These are phyloP conservation scores for Synchiropus splendidus DNA, from an alignment of 2,113 vertebrate genomes.

Conservation along the genomic window DNA sequence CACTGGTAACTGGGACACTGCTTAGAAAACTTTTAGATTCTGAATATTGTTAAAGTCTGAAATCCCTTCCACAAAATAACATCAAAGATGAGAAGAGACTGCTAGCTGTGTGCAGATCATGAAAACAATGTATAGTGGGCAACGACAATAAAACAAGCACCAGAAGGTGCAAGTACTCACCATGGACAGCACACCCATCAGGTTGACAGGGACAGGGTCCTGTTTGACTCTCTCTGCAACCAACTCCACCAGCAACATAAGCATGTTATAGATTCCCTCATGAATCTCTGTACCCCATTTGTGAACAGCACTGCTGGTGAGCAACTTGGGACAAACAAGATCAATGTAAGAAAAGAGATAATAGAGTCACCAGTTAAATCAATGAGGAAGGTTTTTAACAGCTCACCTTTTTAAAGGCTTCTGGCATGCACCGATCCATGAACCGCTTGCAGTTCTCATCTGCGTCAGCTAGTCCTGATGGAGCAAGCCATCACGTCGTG, in stretches of 20 bases:
- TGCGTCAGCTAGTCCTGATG: constrained; percentile 87
- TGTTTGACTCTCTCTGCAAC: constrained; percentile 93
- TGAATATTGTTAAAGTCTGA: too few relatives aligned
- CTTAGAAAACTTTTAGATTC: too few relatives aligned
- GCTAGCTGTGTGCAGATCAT: too few relatives aligned
- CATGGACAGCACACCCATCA: constrained; percentile 91
- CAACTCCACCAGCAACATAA: constrained; percentile 93
- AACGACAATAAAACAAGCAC: neutral
- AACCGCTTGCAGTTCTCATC: constrained; percentile 98
- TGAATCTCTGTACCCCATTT: constrained; percentile 99
- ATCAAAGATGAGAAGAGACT: too few relatives aligned
- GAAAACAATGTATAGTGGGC: too few relatives aligned
- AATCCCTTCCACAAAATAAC: too few relatives aligned
- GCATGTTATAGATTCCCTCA: constrained; percentile 98
- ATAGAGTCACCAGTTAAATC: neutral
- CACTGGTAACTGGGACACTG: too few relatives aligned
- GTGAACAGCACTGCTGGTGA: constrained; percentile 96
- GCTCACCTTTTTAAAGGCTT: constrained; percentile 97
- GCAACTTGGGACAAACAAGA: constrained; percentile 60
- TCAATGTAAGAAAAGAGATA: constrained; percentile 4
- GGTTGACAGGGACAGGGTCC: constrained; percentile 85
- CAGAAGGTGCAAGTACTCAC: constrained; percentile 50
- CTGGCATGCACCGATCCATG: constrained; percentile 96
- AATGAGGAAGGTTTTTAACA: neutral
- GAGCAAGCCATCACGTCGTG: constrained; percentile 5